Evolutionary conservation across 2,113 vertebrate species (phyloP), one percentile per base, ranked within the genome.

Genomic region (Hippoglossus stenolepis): DNA sequence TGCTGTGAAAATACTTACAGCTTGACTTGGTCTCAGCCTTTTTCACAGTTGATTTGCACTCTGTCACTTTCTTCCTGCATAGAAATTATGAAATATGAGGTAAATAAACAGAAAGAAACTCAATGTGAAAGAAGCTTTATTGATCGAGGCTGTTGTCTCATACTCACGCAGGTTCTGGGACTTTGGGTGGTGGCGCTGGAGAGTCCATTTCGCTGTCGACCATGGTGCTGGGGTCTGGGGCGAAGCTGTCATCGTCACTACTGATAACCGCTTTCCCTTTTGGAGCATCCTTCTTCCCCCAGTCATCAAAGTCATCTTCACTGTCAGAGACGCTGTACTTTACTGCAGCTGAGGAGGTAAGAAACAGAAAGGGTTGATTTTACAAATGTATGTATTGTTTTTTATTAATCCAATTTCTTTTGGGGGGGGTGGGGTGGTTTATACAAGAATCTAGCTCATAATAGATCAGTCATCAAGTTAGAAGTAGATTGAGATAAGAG

Each of bases 311-410:
- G 14, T 94, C 94, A 6, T 93, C 87, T 26, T 94, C 94, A 15
- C 93, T 93, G 86, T 92, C 93, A 0, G 92, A 93, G 70, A 93
- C 0, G 12, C 11, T 86, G 86, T 92, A 93, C 67, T 93, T 95
- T 21, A 86, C 74, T 0, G 70, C 14, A 23, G 47, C 94, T 21
- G 26, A 17, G 62, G 20, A 28, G 43, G 59, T 0, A 24, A 0
- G 9, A 4, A 43, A 54, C 9, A 73, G 8, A 31, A 47, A 0
- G 24, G 9, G 17, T 5, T 1, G 23, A 23, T 54, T 85, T 49
- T 71, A 21, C 1, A 40, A 49, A 28, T 28, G 0, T 28, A 28
- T 28, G 28, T 28, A 28, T 28, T 28, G 51, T n/a, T n/a, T n/a
- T n/a, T 4, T 17, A 3, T 49, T 18, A 49, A 49, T 28, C 28